Evolutionary conservation across 1,140 invertebrate species (phyloP).

Genomic region (Leptinotarsa lineolata): DNA sequence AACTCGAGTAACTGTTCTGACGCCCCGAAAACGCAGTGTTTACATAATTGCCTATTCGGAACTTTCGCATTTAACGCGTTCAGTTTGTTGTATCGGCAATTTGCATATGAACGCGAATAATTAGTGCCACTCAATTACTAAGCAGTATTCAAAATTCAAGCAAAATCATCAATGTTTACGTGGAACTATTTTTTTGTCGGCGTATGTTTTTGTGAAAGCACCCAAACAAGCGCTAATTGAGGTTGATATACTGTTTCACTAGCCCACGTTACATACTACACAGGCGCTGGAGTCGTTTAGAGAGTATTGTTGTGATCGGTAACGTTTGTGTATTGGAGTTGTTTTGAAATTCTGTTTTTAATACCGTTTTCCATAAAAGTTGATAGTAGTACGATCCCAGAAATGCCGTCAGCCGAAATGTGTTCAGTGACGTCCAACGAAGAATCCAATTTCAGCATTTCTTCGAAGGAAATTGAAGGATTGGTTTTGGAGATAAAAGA

Average conservation of each 20-base stretch:
- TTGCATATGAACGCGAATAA: neutral
- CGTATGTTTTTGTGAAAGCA: constrained; percentile 48
- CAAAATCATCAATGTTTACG: constrained; percentile 42
- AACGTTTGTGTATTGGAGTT: constrained; percentile 10
- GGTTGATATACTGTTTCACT: constrained; percentile 32
- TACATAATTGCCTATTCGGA: constrained; percentile 19
- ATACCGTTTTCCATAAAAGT: neutral
- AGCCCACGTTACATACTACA: constrained; percentile 9
- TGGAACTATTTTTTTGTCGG: constrained; percentile 47
- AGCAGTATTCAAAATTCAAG: neutral
- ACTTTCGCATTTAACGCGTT: neutral
- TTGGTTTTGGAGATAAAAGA: constrained; percentile 73
- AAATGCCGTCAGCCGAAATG: constrained; percentile 54
- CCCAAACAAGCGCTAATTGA: constrained; percentile 48
- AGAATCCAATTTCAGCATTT: constrained; percentile 46
- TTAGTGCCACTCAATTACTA: neutral
- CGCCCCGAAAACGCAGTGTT: constrained; percentile 18
- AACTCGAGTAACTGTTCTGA: constrained; percentile 13
- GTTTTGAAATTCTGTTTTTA: constrained; percentile 25
- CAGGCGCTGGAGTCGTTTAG: constrained; percentile 25
- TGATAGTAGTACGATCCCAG: constrained; percentile 16
- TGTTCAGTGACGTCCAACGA: constrained; percentile 39
- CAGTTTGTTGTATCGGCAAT: neutral
- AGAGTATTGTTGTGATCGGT: constrained; percentile 17
- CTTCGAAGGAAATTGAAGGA: constrained; percentile 62